Evolutionary conservation across 2,797 vertebrate genomes (phyloP).

Genomic region (Xenops minutus): DNA sequence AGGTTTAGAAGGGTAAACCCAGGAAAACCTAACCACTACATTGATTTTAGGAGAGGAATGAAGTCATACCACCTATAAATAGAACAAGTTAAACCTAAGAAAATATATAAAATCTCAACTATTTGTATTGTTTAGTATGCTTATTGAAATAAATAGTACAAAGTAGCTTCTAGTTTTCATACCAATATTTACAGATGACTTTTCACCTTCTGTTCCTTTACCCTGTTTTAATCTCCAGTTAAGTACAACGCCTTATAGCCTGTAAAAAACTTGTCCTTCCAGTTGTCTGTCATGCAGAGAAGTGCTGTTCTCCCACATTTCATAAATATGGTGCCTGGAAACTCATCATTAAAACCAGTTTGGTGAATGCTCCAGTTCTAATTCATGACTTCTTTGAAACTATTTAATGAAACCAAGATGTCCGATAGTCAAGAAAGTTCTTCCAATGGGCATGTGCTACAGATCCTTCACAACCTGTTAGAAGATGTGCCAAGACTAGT

Average conservation of each 20-base stretch:
- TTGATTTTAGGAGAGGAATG: not conserved
- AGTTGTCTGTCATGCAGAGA: not conserved
- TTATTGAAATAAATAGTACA: not conserved
- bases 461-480: conserved; percentile 49
- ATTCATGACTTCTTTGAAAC: conserved; percentile 31
- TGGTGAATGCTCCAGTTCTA: not conserved
- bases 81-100: not conserved
- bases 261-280: not conserved
- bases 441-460: conserved; percentile 56
- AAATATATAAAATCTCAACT: not conserved
- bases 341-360: conserved; percentile 1
- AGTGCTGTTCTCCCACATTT: not conserved
- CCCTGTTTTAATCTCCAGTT: not conserved
- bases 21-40: not conserved
- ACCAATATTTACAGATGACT: not conserved
- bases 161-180: not conserved
- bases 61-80: not conserved
- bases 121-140: not conserved
- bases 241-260: not conserved
- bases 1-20: not conserved
- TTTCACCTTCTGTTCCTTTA: not conserved
- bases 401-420: conserved; percentile 60
- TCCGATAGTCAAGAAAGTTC: conserved; percentile 54
- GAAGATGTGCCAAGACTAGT: conserved; percentile 60
- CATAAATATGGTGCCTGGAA: not conserved